Evolutionary conservation across 53 echinoderm and acorn worm genomes (phyloP), one percentile per base, ranked within the genome.

Genomic region (Patiria pectinifera): DNA sequence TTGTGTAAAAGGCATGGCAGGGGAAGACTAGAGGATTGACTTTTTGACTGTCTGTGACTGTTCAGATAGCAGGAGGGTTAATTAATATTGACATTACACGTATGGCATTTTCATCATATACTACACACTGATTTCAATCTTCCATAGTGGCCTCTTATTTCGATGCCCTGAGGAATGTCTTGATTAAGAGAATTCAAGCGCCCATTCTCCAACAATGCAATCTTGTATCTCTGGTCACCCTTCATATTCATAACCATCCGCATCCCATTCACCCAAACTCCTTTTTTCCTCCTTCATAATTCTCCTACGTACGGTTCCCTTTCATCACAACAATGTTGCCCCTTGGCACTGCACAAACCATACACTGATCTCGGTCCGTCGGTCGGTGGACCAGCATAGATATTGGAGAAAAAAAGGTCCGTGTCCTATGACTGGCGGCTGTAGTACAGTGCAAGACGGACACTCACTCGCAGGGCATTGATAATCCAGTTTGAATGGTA

Each of bases 401-500:
- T 53, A 53, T 53, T 53, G 45, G 43, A 66, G 62, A 63, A 3
- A 18, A 45, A 45, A 85, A 44, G 76, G 87, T 78, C 87, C 76
- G 87, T 77, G 87, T 60, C 22, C n/a, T 77, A 49, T 24, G 21
- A 53, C 82, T 74, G 62, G 60, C 58, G 87, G 61, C 78, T 78
- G 49, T 87, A 13, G 23, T 26, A 77, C 87, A 78, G 87, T 61
- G 43, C 77, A 62, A 59, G 53, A n/a, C 61, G 58, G 76, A 76
- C 87, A 87, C 87, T 87, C 18, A 49, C 87, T 45, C 22, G 53
- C 53, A 18, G 66, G 66, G 87, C 77, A 87, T 59, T 76, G 72
- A 87, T 87, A 87, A 87, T 87, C 87, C 87, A 76, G 78, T 78
- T 60, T 77, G 78, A 87, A 87, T 87, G 87, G 61, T 77, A 87